Base-by-base conservation (phyloP, 2,888 invertebrate species). In the Leptarthrus brevirostris region DNA sequence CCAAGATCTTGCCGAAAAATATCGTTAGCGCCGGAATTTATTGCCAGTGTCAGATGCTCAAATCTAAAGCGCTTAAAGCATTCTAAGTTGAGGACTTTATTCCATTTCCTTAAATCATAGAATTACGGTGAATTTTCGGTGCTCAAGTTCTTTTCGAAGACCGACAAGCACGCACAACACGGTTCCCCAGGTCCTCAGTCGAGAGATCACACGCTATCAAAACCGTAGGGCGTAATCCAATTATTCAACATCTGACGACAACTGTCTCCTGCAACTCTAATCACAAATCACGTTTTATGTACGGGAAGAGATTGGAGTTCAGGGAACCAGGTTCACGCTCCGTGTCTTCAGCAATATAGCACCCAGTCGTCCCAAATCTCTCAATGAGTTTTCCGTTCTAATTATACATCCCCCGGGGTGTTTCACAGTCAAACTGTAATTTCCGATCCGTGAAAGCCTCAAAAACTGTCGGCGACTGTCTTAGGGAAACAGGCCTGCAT, bases 361-460 rank as follows among this genome's bases (percentile, higher is more conserved):
- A 58, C 14, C n/a, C 36, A 40, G 20, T 12, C 20, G 36, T 34
- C 20, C 36, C 40, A 61, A 61, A 61, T 61, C 40, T 61, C 36
- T 61, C 61, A 36, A 36, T 61, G 61, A 36, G 20, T 61, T 61
- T 16, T 61, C 10, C n/a, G 61, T 36, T 61, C 61, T 61, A 61
- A 61, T 61, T 40, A 40, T 61, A 61, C 22, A 34, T n/a, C 22
- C 61, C 61, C 47, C 12, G 20, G 44, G 49, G 47, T 47, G 66
- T 44, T 44, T 44, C 66, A 66, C 66, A 66, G 66, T 66, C 47
- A 66, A 66, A 47, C 47, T 66, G 66, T 47, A 66, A 66, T 66
- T 66, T 66, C 66, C 66, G 66, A 66, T 66, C 66, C 66, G 26
- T 66, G 40, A 66, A 66, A 66, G 26, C 40, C 61, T 40, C 36